Evolutionary conservation across 2,797 vertebrate species (phyloP), one percentile per base, ranked within the genome.

Genomic region (Tragopan temminckii): DNA sequence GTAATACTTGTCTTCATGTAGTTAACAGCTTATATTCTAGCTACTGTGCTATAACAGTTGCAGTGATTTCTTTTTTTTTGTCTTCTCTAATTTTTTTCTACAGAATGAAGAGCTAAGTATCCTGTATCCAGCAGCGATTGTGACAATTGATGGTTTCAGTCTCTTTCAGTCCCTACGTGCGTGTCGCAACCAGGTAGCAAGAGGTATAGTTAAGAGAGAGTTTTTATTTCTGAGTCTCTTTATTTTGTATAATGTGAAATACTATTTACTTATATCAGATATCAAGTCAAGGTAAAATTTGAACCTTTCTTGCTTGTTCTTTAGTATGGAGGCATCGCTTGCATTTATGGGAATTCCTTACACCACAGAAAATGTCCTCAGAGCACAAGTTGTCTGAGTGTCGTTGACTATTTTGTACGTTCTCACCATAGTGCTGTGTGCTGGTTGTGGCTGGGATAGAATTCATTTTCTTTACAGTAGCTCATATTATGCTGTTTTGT

Each of bases 91-190:
- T 82, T 77, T 79, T 92, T n/a, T 74, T 66, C n/a, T 57, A 38
- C 71, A 99, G 99, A 99, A 99, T 62, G 99, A 99, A 97, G 99
- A 99, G 82, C 90, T 99, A 81, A 99, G 99, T 85, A 99, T 99
- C 94, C 98, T 99, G 48, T 99, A 99, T 88, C 99, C 99, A 46
- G 97, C 98, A 74, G 98, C 99, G 77, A 97, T 99, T 97, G 99
- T 99, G 92, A 99, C 99, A 69, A 99, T 99, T 35, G 99, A 99
- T 84, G 99, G 99, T 85, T 99, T 99, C 97, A 99, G 99, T 95
- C 99, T 99, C 91, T 99, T 99, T 89, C 99, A 99, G 96, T 99
- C 99, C 42, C 98, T 99, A 59, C 98, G 99, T 62, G 99, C 99
- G 3, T 99, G 99, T 97, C 98, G 99, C 96, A 99, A 99, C 97